Evolutionary conservation across 1,140 invertebrate species (phyloP), one percentile per base, ranked within the genome.

Genomic region (Trichonephila inaurata): DNA sequence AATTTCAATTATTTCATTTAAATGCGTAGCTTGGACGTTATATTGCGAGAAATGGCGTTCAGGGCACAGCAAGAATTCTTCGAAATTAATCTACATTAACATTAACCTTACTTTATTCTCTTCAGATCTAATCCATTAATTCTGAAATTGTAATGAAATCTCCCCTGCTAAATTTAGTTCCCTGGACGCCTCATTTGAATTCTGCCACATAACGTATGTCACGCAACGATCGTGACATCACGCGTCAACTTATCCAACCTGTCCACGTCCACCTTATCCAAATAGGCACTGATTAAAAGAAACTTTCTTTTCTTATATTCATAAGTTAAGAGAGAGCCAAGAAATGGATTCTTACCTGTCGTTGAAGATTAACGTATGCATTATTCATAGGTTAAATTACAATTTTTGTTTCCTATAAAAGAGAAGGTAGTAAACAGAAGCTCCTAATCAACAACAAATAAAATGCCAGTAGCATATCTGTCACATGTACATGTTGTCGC

Each of bases 241-340:
- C 82, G 82, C 51, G 21, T 60, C 28, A n/a, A 83, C 82, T 83
- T 83, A 83, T 8, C 82, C n/a, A 83, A 51, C 21, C 82, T 21
- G 8, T 58, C 12, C 82, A 83, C 82, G 82, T 83, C 44, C 51
- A 28, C 40, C 21, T 83, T 83, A 83, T 83, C 82, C 51, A 83
- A 83, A 83, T 60, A 83, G 82, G 51, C 40, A 21, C 82, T 83
- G 82, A 83, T 83, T 83, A 83, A 83, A 83, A 83, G 51, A 83
- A 58, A 10, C 19, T 58, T 83, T 60, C 16, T 7, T 83, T 24
- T 60, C n/a, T 83, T n/a, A n/a, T 21, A 3, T 19, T 69, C 77
- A n/a, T 33, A 33, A 33, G 28, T 16, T 33, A 40, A 77, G 33
- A 77, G 44, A 28, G 44, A 21, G 51, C 7, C 21, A 58, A 51